Percentiles rank a stretch among this genome's conserved stretches.
phyloP scores from a whole-genome alignment of 2,888 invertebrate species.

The Rotaria sp. region DNA sequence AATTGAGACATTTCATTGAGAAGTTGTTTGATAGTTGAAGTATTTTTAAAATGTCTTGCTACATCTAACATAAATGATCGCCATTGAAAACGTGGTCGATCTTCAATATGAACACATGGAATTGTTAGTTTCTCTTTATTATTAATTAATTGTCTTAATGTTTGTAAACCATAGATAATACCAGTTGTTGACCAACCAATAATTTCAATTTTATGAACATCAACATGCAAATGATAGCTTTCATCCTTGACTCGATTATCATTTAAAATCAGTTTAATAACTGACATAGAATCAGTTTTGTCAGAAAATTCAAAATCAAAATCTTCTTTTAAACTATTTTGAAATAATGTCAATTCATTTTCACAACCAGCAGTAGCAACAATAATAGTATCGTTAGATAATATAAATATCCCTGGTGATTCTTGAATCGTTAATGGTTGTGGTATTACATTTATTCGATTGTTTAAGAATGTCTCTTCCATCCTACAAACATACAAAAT shows the following conservation, averaged over 20 bases:
- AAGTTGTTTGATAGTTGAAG: neutral
- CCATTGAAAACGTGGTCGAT: neutral
- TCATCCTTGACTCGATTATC: neutral
- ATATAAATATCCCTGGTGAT: too few relatives aligned
- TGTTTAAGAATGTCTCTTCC: too few relatives aligned
- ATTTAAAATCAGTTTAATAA: neutral
- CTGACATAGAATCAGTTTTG: neutral
- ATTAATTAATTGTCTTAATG: neutral
- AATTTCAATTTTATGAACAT: neutral
- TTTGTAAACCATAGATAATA: neutral
- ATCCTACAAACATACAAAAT: too few relatives aligned
- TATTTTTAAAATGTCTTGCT: neutral
- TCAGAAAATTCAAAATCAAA: neutral
- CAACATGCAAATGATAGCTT: neutral
- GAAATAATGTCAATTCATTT: neutral
- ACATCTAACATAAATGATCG: neutral
- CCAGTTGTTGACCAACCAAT: neutral
- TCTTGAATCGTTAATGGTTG: too few relatives aligned
- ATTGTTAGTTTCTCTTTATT: neutral
- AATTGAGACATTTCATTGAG: neutral
- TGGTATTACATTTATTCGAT: too few relatives aligned
- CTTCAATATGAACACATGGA: neutral
- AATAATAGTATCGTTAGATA: too few relatives aligned
- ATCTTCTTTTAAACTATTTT: neutral
- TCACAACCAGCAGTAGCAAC: too few relatives aligned